phyloP scores from a whole-genome alignment of 2,888 invertebrate genomes.

The Philereme vetulata region DNA sequence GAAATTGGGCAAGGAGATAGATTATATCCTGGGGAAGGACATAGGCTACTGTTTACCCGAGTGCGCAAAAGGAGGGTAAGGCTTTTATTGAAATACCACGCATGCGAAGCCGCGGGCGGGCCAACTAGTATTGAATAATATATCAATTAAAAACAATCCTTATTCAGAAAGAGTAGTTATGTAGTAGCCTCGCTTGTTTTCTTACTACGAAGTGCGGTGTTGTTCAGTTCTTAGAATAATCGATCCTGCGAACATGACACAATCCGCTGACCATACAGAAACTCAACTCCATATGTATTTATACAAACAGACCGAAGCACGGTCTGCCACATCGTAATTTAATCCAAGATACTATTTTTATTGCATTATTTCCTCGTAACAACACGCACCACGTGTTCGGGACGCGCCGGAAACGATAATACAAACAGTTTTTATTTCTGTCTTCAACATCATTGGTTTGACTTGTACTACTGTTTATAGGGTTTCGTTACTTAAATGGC shows the following conservation, averaged over 20 bases:
- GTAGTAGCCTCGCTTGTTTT: not conserved
- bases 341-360: slow-evolving; percentile 76
- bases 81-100: no score
- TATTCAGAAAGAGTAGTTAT: no score
- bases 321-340: slow-evolving; percentile 58
- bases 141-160: no score
- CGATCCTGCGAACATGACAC: slow-evolving; percentile 18
- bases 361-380: slow-evolving; percentile 76
- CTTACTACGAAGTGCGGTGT: not conserved
- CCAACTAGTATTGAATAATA: no score
- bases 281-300: slow-evolving; percentile 39
- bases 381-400: slow-evolving; percentile 68
- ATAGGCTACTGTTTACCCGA: no score
- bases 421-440: slow-evolving; percentile 83
- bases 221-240: slow-evolving; percentile 13
- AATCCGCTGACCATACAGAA: slow-evolving; percentile 30
- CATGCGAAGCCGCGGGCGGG: no score
- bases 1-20: no score
- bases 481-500: not conserved
- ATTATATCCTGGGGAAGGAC: no score
- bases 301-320: slow-evolving; percentile 43
- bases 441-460: slow-evolving; percentile 69
- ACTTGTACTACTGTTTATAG: slow-evolving; percentile 19
- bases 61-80: no score
- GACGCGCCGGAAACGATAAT: slow-evolving; percentile 76